A percentile compares a stretch with the other conserved stretches of the same genome.
These are phyloP conservation scores for Metellina segmentata DNA, from an alignment of 2,888 invertebrate species.

Conservation along the genomic window DNA sequence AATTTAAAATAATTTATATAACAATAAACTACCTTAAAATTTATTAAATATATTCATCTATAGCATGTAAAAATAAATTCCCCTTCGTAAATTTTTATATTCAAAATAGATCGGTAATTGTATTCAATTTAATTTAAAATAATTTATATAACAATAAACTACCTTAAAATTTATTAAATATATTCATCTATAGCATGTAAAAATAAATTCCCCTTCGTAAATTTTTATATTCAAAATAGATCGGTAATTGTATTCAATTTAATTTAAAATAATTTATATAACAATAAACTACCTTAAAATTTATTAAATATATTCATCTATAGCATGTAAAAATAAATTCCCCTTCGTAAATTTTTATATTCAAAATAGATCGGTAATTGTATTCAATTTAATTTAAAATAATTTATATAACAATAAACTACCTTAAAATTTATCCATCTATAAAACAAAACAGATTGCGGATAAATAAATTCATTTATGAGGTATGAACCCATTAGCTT, in stretches of 20 bases:
- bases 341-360: neutral
- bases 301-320: too few species aligned
- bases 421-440: neutral
- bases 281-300: too few species aligned
- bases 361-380: neutral
- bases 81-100: neutral
- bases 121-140: too few species aligned
- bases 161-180: too few species aligned
- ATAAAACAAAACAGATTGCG: neutral
- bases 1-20: too few species aligned
- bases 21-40: too few species aligned
- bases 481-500: conserved; percentile 68
- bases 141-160: too few species aligned
- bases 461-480: conserved; percentile 28
- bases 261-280: too few species aligned
- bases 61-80: neutral
- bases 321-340: neutral
- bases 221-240: neutral
- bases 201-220: neutral
- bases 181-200: neutral
- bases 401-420: neutral
- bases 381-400: too few species aligned
- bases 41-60: too few species aligned
- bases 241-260: too few species aligned
- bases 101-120: neutral